Evolutionary conservation across 2,888 invertebrate genomes (phyloP).

Genomic region (Subacronicta megacephala): DNA sequence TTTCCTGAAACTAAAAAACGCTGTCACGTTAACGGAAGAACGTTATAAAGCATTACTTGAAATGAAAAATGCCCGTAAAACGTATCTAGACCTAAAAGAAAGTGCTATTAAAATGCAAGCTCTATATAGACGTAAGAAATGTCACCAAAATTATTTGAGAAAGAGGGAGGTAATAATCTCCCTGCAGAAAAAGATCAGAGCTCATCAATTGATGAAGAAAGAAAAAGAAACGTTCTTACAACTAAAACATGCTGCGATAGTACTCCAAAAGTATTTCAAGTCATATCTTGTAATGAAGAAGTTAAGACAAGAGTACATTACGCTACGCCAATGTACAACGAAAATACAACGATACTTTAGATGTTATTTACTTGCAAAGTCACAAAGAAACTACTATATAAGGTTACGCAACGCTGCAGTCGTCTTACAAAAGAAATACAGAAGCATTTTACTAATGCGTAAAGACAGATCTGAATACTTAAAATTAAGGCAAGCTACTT

Average conservation of each 20-base stretch:
- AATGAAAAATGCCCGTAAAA: conserved; percentile 72
- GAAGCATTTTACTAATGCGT: conserved; percentile 76
- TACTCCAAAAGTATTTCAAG: conserved; percentile 83
- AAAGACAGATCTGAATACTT: conserved; percentile 62
- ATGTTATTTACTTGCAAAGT: conserved; percentile 40
- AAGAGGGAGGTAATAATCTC: conserved; percentile 70
- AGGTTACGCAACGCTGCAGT: conserved; percentile 66
- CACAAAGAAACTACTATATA: conserved; percentile 27
- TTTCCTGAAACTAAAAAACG: conserved; percentile 65
- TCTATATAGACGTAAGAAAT: conserved; percentile 79
- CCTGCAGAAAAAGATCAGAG: conserved; percentile 88
- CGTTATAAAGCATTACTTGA: conserved; percentile 69
- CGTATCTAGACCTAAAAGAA: conserved; percentile 68
- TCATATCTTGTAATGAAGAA: conserved; percentile 62
- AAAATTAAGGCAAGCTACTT: conserved; percentile 59
- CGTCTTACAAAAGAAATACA: conserved; percentile 85
- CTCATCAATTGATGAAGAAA: conserved; percentile 73
- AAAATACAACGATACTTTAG: conserved; percentile 67
- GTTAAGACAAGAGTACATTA: conserved; percentile 48
- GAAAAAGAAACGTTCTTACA: conserved; percentile 74
- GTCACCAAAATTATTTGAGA: conserved; percentile 72
- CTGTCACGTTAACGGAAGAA: conserved; percentile 67
- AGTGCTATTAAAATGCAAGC: conserved; percentile 83
- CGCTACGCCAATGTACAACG: conserved; percentile 50
- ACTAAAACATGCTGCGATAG: conserved; percentile 72